Conservation (phyloP, 2,888 invertebrate species). For the Xylota segnis region DNA sequence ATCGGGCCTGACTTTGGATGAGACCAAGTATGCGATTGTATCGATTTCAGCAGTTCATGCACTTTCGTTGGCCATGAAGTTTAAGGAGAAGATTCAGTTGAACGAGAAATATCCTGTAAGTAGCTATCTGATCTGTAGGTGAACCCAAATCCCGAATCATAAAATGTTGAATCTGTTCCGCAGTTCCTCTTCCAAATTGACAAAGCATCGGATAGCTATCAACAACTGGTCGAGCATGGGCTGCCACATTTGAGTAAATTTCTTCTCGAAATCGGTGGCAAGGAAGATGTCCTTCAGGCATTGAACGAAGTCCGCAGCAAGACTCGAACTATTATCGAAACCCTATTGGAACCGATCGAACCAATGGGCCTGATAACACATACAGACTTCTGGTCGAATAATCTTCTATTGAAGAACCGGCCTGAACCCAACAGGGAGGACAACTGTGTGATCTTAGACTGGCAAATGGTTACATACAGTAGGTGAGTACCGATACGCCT, state of each 20-base stretch:
- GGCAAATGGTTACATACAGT: slow-evolving; percentile 94
- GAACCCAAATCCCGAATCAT: neutral
- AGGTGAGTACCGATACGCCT: slow-evolving; percentile 79
- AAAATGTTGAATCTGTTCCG: neutral
- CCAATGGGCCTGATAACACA: slow-evolving; percentile 91
- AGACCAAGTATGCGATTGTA: slow-evolving; percentile 89
- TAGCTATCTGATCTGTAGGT: neutral
- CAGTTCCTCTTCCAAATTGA: slow-evolving; percentile 91
- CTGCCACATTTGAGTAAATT: slow-evolving; percentile 91
- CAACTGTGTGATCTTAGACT: slow-evolving; percentile 90
- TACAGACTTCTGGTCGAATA: slow-evolving; percentile 94
- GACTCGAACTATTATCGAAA: slow-evolving; percentile 90
- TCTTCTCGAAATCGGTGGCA: slow-evolving; percentile 88
- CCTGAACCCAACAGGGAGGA: slow-evolving; percentile 82
- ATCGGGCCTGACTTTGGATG: slow-evolving; percentile 82
- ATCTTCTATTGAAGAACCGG: slow-evolving; percentile 88
- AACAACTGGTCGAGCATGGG: slow-evolving; percentile 91
- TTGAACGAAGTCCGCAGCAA: slow-evolving; percentile 87
- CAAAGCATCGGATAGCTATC: slow-evolving; percentile 91
- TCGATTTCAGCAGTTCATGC: slow-evolving; percentile 91
- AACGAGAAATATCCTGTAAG: slow-evolving; percentile 79
- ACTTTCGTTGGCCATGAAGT: slow-evolving; percentile 88
- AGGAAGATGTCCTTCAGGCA: slow-evolving; percentile 87
- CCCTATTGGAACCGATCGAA: slow-evolving; percentile 89
- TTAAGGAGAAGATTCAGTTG: slow-evolving; percentile 84